phyloP scores from a whole-genome alignment of 2,113 vertebrate genomes.

The Chionomys nivalis region DNA sequence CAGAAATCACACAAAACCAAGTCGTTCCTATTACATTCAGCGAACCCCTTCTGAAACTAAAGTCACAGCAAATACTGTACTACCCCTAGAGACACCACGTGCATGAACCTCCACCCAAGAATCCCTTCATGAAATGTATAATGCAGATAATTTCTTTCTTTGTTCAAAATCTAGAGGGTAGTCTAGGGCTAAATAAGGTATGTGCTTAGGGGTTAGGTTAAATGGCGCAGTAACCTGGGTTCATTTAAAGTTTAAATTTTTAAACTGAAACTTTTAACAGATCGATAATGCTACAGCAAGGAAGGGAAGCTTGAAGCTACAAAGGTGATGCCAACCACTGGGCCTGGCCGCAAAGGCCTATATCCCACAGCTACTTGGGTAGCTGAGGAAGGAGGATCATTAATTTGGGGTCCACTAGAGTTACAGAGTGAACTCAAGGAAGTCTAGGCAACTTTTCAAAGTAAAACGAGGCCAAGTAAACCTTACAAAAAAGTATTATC shows the following conservation, averaged over 20 bases:
- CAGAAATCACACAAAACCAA: neutral
- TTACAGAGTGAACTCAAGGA: neutral
- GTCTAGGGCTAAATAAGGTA: neutral
- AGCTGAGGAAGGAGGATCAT: neutral
- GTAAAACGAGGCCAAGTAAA: neutral
- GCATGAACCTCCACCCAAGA: neutral
- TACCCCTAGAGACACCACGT: neutral
- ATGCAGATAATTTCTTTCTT: neutral
- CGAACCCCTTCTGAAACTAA: neutral
- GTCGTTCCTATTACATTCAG: neutral
- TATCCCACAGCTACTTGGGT: neutral
- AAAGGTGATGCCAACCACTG: neutral
- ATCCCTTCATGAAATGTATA: neutral
- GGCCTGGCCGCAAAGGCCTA: no score
- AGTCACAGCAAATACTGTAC: neutral
- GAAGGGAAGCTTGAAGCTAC: neutral
- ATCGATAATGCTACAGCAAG: neutral
- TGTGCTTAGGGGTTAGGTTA: neutral
- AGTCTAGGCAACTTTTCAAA: neutral
- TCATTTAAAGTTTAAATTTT: neutral
- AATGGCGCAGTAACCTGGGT: neutral
- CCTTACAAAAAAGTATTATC: neutral
- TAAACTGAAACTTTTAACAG: neutral
- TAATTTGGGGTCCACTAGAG: neutral
- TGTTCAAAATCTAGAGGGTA: neutral